Conservation (phyloP, 1,140 invertebrate species). For the Chelonus insularis region DNA sequence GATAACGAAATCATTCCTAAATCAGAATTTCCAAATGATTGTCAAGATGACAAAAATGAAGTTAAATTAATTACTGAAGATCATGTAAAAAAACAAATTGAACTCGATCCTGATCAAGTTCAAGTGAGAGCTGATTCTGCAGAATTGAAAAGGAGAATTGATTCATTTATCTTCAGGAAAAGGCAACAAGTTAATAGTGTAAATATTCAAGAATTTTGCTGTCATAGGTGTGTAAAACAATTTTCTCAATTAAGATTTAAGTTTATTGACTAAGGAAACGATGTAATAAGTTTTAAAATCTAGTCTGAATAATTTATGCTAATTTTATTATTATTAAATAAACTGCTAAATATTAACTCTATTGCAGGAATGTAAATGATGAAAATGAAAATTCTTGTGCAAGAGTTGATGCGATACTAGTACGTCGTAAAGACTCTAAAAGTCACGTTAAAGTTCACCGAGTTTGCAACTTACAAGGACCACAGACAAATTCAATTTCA, state of each 20-base stretch:
- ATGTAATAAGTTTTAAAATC: too few species aligned
- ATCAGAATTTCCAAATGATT: slow-evolving; percentile 8
- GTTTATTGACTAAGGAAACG: too few species aligned
- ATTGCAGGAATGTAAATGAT: slow-evolving; percentile 43
- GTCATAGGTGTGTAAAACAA: slow-evolving; percentile 39
- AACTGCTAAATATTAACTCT: neutral
- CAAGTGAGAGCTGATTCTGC: slow-evolving; percentile 66
- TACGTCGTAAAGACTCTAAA: slow-evolving; percentile 68
- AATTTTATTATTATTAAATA: too few species aligned
- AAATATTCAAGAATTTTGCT: slow-evolving; percentile 71
- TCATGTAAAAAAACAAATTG: slow-evolving; percentile 38
- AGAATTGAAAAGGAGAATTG: slow-evolving; percentile 65
- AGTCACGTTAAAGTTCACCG: slow-evolving; percentile 70
- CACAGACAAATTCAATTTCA: slow-evolving; percentile 55
- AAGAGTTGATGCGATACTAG: slow-evolving; percentile 67
- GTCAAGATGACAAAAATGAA: slow-evolving; percentile 22
- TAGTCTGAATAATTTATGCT: too few species aligned
- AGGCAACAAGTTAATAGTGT: slow-evolving; percentile 66
- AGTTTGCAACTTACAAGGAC: slow-evolving; percentile 65
- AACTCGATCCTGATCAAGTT: slow-evolving; percentile 57
- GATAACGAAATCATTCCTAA: slow-evolving; percentile 6
- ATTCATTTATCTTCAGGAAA: slow-evolving; percentile 68
- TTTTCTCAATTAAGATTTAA: too few species aligned
- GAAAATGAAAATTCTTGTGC: slow-evolving; percentile 64
- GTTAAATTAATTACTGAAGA: slow-evolving; percentile 11